Evolutionary conservation across 2,888 invertebrate genomes (phyloP).

Genomic region (Cetonia aurata): DNA sequence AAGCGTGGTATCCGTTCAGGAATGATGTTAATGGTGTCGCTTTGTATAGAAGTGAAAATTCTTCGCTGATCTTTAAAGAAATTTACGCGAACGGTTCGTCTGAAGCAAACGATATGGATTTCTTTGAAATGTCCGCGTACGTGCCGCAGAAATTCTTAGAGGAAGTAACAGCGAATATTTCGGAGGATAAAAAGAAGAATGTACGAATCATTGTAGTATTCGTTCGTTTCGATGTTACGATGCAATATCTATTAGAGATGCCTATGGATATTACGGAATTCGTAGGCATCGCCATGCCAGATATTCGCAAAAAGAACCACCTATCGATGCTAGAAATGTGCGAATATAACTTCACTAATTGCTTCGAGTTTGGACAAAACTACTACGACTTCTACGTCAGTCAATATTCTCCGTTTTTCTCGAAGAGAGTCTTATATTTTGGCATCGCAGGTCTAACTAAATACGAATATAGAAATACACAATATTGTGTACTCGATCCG

Average conservation of each 20-base stretch:
- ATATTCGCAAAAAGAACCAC: background rate
- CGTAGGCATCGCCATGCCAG: constrained; percentile 3
- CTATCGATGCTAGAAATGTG: background rate
- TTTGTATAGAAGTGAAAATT: background rate
- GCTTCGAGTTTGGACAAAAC: background rate
- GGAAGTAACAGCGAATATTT: no score
- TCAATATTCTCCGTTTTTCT: background rate
- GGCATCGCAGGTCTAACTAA: background rate
- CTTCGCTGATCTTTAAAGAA: background rate
- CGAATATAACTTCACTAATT: background rate
- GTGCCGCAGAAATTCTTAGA: background rate
- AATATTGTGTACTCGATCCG: background rate
- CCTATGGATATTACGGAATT: background rate
- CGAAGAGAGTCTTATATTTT: background rate
- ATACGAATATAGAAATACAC: background rate
- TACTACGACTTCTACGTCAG: background rate
- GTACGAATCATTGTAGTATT: constrained; percentile 1
- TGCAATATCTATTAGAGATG: background rate
- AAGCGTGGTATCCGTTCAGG: constrained; percentile 10
- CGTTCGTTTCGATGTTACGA: background rate
- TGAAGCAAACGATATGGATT: background rate
- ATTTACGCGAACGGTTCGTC: background rate
- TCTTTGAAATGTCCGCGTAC: background rate
- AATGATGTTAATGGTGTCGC: background rate
- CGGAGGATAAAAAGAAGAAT: background rate